Conservation (phyloP, 2,113 vertebrate species). For the Amazona guildingii region DNA sequence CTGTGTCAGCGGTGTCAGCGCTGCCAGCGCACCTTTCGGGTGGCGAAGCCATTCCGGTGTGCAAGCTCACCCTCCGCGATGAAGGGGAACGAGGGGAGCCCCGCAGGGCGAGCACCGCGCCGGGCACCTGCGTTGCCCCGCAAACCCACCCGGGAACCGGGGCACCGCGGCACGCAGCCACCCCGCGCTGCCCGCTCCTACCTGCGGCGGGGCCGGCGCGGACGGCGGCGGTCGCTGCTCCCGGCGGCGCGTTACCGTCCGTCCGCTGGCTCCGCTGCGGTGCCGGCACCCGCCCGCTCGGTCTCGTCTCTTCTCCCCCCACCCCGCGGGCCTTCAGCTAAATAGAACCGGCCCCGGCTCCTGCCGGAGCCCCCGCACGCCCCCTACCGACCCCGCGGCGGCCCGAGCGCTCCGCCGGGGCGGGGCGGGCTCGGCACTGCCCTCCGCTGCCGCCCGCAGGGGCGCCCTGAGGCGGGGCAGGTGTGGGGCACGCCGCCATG, state of each 20-base stretch:
- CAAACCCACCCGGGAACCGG: background rate
- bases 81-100: background rate
- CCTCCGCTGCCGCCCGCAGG: background rate
- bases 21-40: background rate
- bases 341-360: background rate
- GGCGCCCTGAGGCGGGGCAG: background rate
- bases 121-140: background rate
- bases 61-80: background rate
- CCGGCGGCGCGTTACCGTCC: background rate
- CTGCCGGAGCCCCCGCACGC: background rate
- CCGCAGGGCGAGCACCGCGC: background rate
- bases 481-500: background rate
- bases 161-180: background rate
- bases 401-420: background rate
- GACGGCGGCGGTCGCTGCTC: background rate
- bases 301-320: too few relatives aligned
- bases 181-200: background rate
- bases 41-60: background rate
- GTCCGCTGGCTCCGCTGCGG: background rate
- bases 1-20: background rate
- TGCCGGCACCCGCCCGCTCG: background rate
- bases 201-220: background rate
- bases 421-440: background rate
- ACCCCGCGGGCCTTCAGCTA: background rate
- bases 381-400: conserved; percentile 14